phyloP scores from a whole-genome alignment of 2,888 invertebrate genomes.

The Melanostoma mellinum region DNA sequence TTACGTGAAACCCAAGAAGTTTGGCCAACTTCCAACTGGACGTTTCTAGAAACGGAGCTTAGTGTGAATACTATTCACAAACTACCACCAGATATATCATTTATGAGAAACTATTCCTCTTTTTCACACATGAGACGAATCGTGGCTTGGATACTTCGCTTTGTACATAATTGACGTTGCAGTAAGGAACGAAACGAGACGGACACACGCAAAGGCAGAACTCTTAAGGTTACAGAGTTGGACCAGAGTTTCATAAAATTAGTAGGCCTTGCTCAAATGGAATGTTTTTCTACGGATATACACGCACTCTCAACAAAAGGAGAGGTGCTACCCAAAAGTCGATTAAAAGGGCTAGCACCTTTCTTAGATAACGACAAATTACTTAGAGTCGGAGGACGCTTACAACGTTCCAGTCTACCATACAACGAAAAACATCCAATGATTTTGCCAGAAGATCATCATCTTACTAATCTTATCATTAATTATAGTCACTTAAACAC shows the following conservation, averaged over 20 bases:
- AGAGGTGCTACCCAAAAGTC: background rate
- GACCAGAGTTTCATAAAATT: background rate
- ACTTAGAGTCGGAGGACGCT: conserved; percentile 37
- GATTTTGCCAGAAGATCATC: conserved; percentile 27
- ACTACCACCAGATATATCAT: background rate
- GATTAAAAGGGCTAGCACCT: background rate
- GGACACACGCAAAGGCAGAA: background rate
- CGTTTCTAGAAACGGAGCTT: background rate
- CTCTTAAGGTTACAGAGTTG: background rate
- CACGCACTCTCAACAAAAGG: background rate
- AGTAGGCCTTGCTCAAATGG: background rate
- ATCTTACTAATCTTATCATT: conserved; percentile 22
- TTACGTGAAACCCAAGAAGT: background rate
- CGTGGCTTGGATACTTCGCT: conserved; percentile 1
- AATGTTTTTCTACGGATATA: background rate
- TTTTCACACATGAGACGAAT: conserved; percentile 12
- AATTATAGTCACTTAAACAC: conserved; percentile 22
- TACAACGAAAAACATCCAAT: conserved; percentile 49
- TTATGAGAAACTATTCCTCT: background rate
- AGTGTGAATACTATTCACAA: background rate
- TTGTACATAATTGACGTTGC: conserved; percentile 8
- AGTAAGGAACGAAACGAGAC: background rate
- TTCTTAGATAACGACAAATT: conserved; percentile 13
- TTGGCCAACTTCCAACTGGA: conserved; percentile 26
- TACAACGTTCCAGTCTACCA: conserved; percentile 18